Evolutionary conservation across 2,113 vertebrate genomes (phyloP), one percentile per base, ranked within the genome.

Genomic region (Opisthocomus hoazin): DNA sequence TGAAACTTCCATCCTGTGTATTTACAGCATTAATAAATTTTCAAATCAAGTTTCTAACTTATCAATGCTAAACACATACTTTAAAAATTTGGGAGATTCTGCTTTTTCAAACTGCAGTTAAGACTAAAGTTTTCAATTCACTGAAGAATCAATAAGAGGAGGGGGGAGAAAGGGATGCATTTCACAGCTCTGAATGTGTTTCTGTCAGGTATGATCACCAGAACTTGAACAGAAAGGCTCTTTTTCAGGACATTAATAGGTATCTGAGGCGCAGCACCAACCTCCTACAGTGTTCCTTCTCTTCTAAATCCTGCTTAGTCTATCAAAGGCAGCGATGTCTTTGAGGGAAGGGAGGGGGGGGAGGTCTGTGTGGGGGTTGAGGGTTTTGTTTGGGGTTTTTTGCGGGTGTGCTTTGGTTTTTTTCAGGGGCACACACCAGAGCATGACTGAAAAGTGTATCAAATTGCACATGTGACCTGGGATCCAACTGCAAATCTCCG

Each of bases 11-110:
- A 32, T 16, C 23, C 8, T 70, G 34, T 83, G 22, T 84, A 87
- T 75, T 96, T 97, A 68, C 21, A 65, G 16, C 53, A 86, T 74
- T 97, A 96, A 69, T 61, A 81, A n/a, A 64, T 91, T 84, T 95
- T 71, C 41, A 96, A 95, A 87, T 74, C 51, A 57, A 63, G 34
- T 91, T 96, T 87, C 34, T 22, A 79, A 80, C 17, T 57, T 87
- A 82, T 77, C 88, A 90, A 4, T 56, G 34, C 57, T 81, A 58
- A 84, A 89, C 32, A 87, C 66, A 61, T 24, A 43, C 46, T 68
- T 92, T 23, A 81, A 94, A 91, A 91, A 82, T 20, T 50, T 39
- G 19, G 37, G 60, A 53, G 19, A 76, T 15, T 18, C 9, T 74
- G 45, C 6, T 83, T 61, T 87, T 48, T 34, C 19, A 87, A 57